A percentile compares a stretch with the other conserved stretches of the same genome.
Evolutionary conservation across 92 coral and sea anemone genomes (phyloP).

Genomic region (Actinostola sp.): DNA sequence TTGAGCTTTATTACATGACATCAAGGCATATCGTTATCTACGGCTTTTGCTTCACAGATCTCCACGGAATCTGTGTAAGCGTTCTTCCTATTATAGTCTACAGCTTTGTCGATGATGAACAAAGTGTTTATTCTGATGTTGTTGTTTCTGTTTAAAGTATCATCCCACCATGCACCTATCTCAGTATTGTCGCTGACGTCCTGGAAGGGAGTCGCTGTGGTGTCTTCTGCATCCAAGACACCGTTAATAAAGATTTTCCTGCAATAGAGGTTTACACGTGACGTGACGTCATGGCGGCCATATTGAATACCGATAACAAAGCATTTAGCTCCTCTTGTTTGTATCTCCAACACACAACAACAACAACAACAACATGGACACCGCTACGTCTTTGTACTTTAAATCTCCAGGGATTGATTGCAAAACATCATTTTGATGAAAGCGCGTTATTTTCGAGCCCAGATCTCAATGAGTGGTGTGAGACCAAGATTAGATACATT

Average conservation of each 20-base stretch:
- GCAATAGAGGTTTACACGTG: not conserved
- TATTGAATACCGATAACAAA: no score
- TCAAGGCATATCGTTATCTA: conserved; percentile 26
- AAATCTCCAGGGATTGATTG: no score
- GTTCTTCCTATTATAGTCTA: conserved; percentile 15
- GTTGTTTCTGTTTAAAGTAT: conserved; percentile 25
- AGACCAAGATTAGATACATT: no score
- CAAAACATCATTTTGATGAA: no score
- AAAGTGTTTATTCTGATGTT: conserved; percentile 62
- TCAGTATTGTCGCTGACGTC: conserved; percentile 71
- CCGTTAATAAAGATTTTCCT: conserved; percentile 66
- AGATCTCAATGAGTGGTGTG: no score
- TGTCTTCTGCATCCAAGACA: conserved; percentile 16
- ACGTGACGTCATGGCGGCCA: no score
- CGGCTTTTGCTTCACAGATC: conserved; percentile 24
- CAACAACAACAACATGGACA: no score
- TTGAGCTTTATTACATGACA: not conserved
- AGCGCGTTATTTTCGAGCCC: no score
- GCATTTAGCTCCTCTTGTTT: no score
- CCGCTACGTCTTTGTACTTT: no score
- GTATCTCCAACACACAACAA: no score
- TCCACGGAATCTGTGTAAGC: not conserved
- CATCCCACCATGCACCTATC: conserved; percentile 82
- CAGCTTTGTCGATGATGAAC: conserved; percentile 56
- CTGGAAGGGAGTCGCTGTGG: not conserved